Percentiles rank a stretch among this genome's conserved stretches.
phyloP scores from a whole-genome alignment of 2,888 invertebrate genomes.

The Aelia acuminata region DNA sequence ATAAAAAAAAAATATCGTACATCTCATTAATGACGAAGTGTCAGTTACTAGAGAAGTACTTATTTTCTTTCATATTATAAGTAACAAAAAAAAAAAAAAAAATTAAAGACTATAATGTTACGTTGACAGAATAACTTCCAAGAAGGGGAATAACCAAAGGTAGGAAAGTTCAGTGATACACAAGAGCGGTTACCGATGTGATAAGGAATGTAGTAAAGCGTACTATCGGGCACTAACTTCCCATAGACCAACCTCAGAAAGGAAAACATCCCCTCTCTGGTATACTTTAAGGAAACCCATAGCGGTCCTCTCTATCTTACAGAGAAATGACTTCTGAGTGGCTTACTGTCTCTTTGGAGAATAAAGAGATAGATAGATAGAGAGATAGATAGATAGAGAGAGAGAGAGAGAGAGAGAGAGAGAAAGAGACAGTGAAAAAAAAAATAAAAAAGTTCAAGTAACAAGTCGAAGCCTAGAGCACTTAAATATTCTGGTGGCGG shows the following conservation, averaged over 20 bases:
- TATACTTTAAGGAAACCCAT: constrained; percentile 2
- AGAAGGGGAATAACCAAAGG: background rate
- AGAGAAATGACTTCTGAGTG: background rate
- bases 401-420: background rate
- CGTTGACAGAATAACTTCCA: background rate
- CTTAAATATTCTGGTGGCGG: background rate
- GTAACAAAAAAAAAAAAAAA: background rate
- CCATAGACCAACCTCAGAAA: background rate
- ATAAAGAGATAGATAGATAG: background rate
- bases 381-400: too few relatives aligned
- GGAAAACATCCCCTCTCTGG: background rate
- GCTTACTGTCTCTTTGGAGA: background rate
- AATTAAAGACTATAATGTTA: background rate
- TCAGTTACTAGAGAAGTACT: background rate
- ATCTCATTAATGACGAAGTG: background rate
- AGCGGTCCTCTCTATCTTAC: background rate
- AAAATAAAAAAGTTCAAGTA: background rate
- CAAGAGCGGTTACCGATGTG: background rate
- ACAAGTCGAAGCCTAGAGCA: background rate
- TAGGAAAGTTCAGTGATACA: constrained; percentile 8
- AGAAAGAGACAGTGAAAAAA: background rate
- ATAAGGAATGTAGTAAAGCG: constrained; percentile 18
- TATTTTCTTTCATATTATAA: background rate
- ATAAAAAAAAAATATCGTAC: too few relatives aligned
- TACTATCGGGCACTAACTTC: constrained; percentile 35